Conservation (phyloP, 1,140 invertebrate species). For the Carposina sasakii region DNA sequence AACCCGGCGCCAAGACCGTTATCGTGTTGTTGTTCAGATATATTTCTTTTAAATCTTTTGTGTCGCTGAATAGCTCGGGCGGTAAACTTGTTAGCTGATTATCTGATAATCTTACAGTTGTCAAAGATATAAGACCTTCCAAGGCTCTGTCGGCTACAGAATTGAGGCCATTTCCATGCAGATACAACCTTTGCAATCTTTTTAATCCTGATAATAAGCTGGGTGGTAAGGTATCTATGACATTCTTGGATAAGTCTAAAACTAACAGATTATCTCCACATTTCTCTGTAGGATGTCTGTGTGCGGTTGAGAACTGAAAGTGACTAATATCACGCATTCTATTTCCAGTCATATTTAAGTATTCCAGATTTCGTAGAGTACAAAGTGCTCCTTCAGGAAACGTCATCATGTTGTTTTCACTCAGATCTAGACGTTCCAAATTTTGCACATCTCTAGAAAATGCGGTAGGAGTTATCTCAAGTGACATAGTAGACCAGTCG, state of each 20-base stretch:
- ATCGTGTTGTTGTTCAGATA: conserved; percentile 91
- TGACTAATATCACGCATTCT: conserved; percentile 83
- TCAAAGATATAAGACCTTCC: conserved; percentile 83
- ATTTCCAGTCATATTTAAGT: conserved; percentile 87
- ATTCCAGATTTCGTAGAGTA: conserved; percentile 81
- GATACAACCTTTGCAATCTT: conserved; percentile 76
- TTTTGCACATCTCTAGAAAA: conserved; percentile 83
- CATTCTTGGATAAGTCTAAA: conserved; percentile 88
- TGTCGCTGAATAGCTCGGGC: conserved; percentile 86
- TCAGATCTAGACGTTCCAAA: conserved; percentile 86
- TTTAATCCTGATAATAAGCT: conserved; percentile 82
- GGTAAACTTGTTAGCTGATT: conserved; percentile 88
- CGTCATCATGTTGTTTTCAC: conserved; percentile 89
- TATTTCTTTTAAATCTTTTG: conserved; percentile 86
- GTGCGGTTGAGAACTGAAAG: conserved; percentile 81
- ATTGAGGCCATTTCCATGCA: conserved; percentile 81
- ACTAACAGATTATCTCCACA: conserved; percentile 82
- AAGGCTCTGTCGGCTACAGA: conserved; percentile 87
- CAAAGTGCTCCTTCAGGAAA: conserved; percentile 89
- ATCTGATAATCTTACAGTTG: conserved; percentile 84
- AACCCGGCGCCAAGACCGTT: conserved; percentile 86
- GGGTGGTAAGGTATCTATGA: conserved; percentile 84
- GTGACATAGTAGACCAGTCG: conserved; percentile 88
- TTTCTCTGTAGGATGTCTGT: conserved; percentile 75
- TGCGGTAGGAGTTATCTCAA: conserved; percentile 83